Conservation (phyloP, 2,797 vertebrate genomes). For the Thunnus albacares region DNA sequence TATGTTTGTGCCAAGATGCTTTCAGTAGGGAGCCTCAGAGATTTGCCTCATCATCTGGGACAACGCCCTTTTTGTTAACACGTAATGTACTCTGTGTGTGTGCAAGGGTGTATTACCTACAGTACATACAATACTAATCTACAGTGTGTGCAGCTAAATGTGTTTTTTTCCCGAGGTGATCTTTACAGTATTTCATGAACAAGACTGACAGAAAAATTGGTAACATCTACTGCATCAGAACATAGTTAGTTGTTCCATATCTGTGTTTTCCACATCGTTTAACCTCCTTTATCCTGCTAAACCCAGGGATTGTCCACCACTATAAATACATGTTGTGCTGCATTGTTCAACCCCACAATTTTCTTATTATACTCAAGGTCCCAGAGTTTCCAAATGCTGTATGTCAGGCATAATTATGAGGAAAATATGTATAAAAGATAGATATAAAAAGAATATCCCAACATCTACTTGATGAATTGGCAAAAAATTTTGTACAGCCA, state of each 20-base stretch:
- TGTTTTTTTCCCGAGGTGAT: background rate
- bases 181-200: background rate
- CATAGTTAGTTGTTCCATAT: background rate
- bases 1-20: slow-evolving; percentile 71
- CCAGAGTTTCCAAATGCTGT: background rate
- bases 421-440: background rate
- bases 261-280: background rate
- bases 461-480: too few relatives aligned
- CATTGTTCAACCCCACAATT: background rate
- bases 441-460: too few relatives aligned
- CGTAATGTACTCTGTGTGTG: slow-evolving; percentile 1
- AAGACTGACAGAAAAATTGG: background rate
- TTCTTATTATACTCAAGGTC: background rate
- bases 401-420: background rate
- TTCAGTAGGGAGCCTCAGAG: slow-evolving; percentile 59
- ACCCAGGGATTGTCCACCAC: background rate
- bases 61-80: slow-evolving; percentile 65
- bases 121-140: background rate
- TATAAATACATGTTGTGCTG: too few relatives aligned
- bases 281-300: background rate
- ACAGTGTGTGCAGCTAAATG: background rate
- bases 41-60: slow-evolving; percentile 52
- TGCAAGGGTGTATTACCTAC: background rate
- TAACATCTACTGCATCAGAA: background rate
- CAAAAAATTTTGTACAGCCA: too few relatives aligned